Base-by-base conservation (phyloP, 2,113 vertebrate genomes). In the Fregetta grallaria region DNA sequence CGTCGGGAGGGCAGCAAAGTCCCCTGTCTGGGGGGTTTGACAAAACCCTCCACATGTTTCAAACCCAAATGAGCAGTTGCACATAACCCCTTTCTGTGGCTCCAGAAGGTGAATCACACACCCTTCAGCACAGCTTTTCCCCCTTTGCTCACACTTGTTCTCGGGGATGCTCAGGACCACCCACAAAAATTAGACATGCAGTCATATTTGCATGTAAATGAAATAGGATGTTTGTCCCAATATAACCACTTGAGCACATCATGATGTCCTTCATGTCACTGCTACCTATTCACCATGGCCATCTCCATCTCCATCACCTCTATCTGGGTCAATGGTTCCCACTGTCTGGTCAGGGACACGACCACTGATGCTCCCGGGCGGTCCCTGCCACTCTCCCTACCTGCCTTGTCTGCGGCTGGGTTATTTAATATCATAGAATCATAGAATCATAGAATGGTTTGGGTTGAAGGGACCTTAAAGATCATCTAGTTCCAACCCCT, bases 341-440 rank as follows among this genome's bases (percentile, higher is more conserved):
- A 18, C 3, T 40, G 0, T 6, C 62, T 56, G 36, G 6, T 6
- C 14, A 26, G 22, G 9, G 5, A 32, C 25, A 45, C 3, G 15
- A 9, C 11, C 3, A 8, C 42, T 7, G 65, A 32, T 47, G 21
- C 4, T 80, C 25, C 44, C 16, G 7, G 30, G 19, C 4, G 1
- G 13, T 45, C 32, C 50, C 58, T 86, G 52, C 38, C 4, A 1
- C 49, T 74, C 29, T 70, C 67, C 68, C 30, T n/a, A 15, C 71
- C 40, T 86, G 29, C 17, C n/a, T 16, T 55, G 34, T 25, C 32
- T 40, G 3, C 1, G 3, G 9, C 38, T 53, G 30, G 22, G 9
- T 75, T 79, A 47, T 75, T 72, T 30, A 66, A 81, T 50, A 49
- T 49, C 11, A 49, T 49, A 22, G 47, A 50, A 23, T 49, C 49